Percentiles rank a stretch among this genome's conserved stretches.
These are phyloP conservation scores for Drosophila longiperda DNA, from an alignment of 2,888 invertebrate species.

Conservation along the genomic window DNA sequence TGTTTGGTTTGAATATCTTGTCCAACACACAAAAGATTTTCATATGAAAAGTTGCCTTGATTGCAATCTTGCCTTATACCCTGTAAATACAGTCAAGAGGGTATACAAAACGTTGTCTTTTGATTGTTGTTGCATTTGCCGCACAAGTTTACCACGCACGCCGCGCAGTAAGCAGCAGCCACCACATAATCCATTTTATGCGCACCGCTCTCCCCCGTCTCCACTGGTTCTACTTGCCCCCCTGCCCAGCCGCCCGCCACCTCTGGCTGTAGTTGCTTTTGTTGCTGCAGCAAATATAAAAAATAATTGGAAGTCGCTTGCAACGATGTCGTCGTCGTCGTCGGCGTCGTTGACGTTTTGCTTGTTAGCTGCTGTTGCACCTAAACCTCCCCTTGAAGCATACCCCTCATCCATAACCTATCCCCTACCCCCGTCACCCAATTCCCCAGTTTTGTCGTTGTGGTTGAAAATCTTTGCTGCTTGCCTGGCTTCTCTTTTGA, in stretches of 20 bases:
- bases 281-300: constrained; percentile 77
- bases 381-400: neutral
- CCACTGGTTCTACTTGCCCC: neutral
- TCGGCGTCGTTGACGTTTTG: constrained; percentile 64
- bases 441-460: constrained; percentile 27
- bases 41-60: neutral
- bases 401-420: neutral
- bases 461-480: constrained; percentile 58
- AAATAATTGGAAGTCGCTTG: constrained; percentile 79
- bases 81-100: neutral
- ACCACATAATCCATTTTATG: constrained; percentile 74
- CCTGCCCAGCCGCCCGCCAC: neutral
- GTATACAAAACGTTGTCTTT: constrained; percentile 33
- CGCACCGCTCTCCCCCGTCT: neutral
- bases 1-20: neutral
- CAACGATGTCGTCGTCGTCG: constrained; percentile 57
- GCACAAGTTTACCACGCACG: constrained; percentile 54
- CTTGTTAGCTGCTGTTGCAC: constrained; percentile 60
- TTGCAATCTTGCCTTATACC: neutral
- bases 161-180: constrained; percentile 38
- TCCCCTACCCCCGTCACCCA: constrained; percentile 3
- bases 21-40: neutral
- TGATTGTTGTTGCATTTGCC: constrained; percentile 16
- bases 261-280: constrained; percentile 56
- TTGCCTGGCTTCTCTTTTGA: constrained; percentile 70